Percentiles rank a stretch among this genome's conserved stretches.
These are phyloP conservation scores for Drosophila repleta DNA, from an alignment of 1,140 invertebrate genomes.

Conservation along the genomic window DNA sequence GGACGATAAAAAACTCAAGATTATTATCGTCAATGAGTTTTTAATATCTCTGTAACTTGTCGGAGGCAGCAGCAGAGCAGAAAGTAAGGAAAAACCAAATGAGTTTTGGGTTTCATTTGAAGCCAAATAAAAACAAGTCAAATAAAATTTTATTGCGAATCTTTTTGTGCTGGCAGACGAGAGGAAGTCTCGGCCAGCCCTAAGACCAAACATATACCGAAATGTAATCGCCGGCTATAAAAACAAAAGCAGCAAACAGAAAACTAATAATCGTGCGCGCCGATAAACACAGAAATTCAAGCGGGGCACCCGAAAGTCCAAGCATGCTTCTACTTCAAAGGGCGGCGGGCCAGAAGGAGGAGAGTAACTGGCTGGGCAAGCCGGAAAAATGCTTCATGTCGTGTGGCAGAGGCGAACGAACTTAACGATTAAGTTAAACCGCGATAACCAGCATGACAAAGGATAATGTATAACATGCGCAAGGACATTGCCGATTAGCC, in stretches of 20 bases:
- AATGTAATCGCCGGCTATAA: slow-evolving; percentile 73
- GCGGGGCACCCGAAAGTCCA: slow-evolving; percentile 15
- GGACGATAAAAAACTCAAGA: slow-evolving; percentile 25
- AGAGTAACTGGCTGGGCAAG: background rate
- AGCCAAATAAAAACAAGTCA: slow-evolving; percentile 54
- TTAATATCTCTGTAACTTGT: slow-evolving; percentile 61
- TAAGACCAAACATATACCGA: slow-evolving; percentile 52
- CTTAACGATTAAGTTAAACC: slow-evolving; percentile 75
- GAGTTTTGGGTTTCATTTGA: slow-evolving; percentile 65
- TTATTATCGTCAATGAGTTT: slow-evolving; percentile 65
- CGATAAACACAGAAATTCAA: slow-evolving; percentile 68
- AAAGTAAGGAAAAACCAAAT: slow-evolving; percentile 32
- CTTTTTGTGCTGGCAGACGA: slow-evolving; percentile 34
- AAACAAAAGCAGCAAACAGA: slow-evolving; percentile 70
- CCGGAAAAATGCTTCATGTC: slow-evolving; percentile 44
- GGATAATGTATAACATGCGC: slow-evolving; percentile 64
- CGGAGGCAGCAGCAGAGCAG: background rate
- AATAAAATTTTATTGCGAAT: slow-evolving; percentile 77
- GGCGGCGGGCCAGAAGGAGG: background rate
- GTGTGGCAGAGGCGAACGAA: slow-evolving; percentile 20
- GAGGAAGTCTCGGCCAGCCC: slow-evolving; percentile 6
- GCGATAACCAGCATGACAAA: slow-evolving; percentile 77
- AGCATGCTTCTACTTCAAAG: slow-evolving; percentile 9
- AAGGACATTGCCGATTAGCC: slow-evolving; percentile 56
- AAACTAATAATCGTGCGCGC: slow-evolving; percentile 75